phyloP scores from a whole-genome alignment of 1,140 invertebrate genomes.

The Pseudomyrmex dendroicus region DNA sequence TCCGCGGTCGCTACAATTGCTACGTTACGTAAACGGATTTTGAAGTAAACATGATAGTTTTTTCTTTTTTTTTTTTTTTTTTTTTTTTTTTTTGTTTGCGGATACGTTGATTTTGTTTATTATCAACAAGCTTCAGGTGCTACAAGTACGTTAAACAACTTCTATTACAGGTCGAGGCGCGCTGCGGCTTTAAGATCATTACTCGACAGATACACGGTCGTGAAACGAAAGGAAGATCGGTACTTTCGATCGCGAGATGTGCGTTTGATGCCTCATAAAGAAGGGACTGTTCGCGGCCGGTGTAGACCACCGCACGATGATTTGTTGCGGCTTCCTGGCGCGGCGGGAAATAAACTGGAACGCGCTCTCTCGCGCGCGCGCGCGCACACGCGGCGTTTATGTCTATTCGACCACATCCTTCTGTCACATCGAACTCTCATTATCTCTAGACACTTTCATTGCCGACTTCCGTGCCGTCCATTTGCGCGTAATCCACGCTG shows the following conservation, averaged over 20 bases:
- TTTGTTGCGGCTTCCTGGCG: constrained; percentile 46
- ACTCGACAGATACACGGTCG: background rate
- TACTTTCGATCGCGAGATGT: constrained; percentile 29
- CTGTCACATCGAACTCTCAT: constrained; percentile 54
- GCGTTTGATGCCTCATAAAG: constrained; percentile 38
- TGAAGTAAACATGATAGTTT: background rate
- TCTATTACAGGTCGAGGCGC: background rate
- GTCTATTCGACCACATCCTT: background rate
- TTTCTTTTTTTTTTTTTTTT: constrained; percentile 18
- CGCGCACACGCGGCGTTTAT: constrained; percentile 7
- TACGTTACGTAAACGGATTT: background rate
- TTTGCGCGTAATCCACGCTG: constrained; percentile 63
- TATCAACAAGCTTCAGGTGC: background rate
- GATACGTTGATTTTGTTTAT: background rate
- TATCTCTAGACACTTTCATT: constrained; percentile 52
- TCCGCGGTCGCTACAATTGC: background rate
- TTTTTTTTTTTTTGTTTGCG: background rate
- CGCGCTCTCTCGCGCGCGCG: background rate
- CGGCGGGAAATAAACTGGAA: constrained; percentile 47
- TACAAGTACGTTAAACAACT: constrained; percentile 13
- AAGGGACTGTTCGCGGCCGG: constrained; percentile 11
- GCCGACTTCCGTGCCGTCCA: constrained; percentile 23
- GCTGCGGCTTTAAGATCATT: no score
- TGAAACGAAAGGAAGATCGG: constrained; percentile 46
- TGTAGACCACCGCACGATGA: constrained; percentile 15